Evolutionary conservation across 2,113 vertebrate genomes (phyloP).

Genomic region (Salminus brasiliensis): DNA sequence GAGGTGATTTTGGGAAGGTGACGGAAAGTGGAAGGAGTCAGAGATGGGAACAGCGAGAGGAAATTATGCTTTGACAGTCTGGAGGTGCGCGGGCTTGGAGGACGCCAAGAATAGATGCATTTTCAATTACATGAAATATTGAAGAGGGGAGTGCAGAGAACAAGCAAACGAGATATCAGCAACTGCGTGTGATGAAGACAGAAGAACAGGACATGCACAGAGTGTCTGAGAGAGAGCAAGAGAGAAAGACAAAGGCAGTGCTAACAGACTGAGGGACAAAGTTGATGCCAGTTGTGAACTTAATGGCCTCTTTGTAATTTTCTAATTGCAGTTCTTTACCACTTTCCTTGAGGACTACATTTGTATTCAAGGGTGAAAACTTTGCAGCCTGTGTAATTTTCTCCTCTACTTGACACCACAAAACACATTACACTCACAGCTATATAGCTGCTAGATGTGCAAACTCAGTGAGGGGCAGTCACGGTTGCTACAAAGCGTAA

Average conservation of each 20-base stretch:
- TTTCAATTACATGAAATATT: slow-evolving; percentile 72
- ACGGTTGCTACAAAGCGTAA: no score
- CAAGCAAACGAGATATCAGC: slow-evolving; percentile 62
- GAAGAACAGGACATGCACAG: slow-evolving; percentile 42
- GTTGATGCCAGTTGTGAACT: background rate
- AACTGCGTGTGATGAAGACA: slow-evolving; percentile 62
- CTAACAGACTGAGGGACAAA: background rate
- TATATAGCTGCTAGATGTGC: background rate
- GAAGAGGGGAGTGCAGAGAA: slow-evolving; percentile 59
- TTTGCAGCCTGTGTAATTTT: slow-evolving; percentile 4
- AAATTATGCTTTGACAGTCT: slow-evolving; percentile 69
- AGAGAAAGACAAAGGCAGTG: background rate
- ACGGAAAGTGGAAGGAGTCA: slow-evolving; percentile 14
- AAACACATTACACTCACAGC: background rate
- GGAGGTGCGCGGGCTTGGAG: slow-evolving; percentile 58
- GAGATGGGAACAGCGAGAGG: slow-evolving; percentile 47
- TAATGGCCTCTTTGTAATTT: slow-evolving; percentile 1
- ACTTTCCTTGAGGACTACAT: background rate
- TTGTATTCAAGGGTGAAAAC: background rate
- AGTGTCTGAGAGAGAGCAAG: slow-evolving; percentile 36
- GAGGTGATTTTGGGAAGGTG: background rate
- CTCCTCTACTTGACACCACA: background rate
- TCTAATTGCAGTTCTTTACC: background rate
- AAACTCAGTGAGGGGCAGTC: background rate
- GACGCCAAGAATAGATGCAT: slow-evolving; percentile 68